phyloP scores from a whole-genome alignment of 2,888 invertebrate genomes.

The Xestobium rufovillosum region DNA sequence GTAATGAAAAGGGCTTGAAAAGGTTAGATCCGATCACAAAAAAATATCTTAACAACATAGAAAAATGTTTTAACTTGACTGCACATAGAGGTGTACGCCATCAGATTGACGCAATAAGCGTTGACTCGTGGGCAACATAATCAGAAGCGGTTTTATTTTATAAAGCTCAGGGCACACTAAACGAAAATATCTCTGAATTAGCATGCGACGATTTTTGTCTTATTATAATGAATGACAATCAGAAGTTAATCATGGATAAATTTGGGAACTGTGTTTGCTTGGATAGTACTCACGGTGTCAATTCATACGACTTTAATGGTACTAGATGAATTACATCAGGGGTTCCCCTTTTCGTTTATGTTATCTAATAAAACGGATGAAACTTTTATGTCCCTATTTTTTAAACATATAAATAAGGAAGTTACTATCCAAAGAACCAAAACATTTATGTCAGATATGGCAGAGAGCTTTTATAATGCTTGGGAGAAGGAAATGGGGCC shows the following conservation, averaged over 20 bases:
- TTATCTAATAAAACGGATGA: conserved; percentile 19
- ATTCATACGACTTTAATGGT: conserved; percentile 19
- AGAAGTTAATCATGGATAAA: conserved; percentile 23
- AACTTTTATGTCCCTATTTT: conserved; percentile 16
- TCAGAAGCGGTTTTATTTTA: conserved; percentile 18
- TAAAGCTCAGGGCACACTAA: conserved; percentile 19
- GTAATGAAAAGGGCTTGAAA: conserved; percentile 7
- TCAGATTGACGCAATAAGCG: conserved; percentile 19
- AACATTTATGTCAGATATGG: conserved; percentile 25
- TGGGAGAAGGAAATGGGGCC: conserved; percentile 22
- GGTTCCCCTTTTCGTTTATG: conserved; percentile 19
- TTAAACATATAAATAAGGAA: conserved; percentile 9
- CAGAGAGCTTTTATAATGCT: conserved; percentile 21
- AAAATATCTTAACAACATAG: conserved; percentile 20
- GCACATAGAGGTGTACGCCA: conserved; percentile 7
- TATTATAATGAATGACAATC: conserved; percentile 24
- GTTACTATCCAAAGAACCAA: conserved; percentile 13
- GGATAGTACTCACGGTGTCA: conserved; percentile 21
- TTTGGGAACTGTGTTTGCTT: conserved; percentile 20
- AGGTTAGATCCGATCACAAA: conserved; percentile 19
- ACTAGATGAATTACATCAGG: conserved; percentile 21
- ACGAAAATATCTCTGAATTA: conserved; percentile 15
- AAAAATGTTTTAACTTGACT: conserved; percentile 15
- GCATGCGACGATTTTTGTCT: conserved; percentile 24
- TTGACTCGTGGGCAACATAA: conserved; percentile 19